Conservation (phyloP, 2,113 vertebrate genomes). For the Platichthys flesus region DNA sequence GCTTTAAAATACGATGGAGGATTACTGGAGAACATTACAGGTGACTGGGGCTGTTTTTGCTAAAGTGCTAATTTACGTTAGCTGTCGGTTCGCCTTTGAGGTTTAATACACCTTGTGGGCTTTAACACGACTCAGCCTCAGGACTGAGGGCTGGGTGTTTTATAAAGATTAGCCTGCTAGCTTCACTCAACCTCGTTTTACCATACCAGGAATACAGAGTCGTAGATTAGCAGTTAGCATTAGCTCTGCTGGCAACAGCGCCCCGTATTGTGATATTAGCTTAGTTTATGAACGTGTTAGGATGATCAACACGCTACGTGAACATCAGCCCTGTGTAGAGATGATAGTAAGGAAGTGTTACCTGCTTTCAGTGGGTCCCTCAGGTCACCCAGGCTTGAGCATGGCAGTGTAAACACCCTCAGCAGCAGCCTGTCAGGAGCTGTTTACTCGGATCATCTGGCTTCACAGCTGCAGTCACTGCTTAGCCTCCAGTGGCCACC, state of each 20-base stretch:
- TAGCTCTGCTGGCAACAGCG: background rate
- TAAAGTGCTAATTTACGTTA: background rate
- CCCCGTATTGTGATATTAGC: too few species aligned
- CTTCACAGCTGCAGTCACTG: background rate
- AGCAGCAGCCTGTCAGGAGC: conserved; percentile 15
- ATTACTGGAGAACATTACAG: too few species aligned
- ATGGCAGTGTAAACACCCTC: conserved; percentile 21
- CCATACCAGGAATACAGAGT: background rate
- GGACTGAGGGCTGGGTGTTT: background rate
- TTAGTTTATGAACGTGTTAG: background rate
- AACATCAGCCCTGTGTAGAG: background rate
- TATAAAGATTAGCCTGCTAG: background rate
- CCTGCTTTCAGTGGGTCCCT: conserved; percentile 34
- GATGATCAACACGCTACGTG: background rate
- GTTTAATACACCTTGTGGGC: background rate
- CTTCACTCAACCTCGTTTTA: background rate
- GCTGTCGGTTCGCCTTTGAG: background rate
- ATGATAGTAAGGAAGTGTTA: background rate
- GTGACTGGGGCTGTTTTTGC: background rate
- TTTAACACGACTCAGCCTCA: background rate
- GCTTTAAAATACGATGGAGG: too few species aligned
- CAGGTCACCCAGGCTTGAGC: conserved; percentile 41
- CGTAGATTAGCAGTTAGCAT: background rate
- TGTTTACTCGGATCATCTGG: conserved; percentile 36
- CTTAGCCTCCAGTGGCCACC: background rate